A percentile compares a stretch with the other conserved stretches of the same genome.
These are phyloP conservation scores for Piaya cayana DNA, from an alignment of 2,113 vertebrate genomes.

Conservation along the genomic window DNA sequence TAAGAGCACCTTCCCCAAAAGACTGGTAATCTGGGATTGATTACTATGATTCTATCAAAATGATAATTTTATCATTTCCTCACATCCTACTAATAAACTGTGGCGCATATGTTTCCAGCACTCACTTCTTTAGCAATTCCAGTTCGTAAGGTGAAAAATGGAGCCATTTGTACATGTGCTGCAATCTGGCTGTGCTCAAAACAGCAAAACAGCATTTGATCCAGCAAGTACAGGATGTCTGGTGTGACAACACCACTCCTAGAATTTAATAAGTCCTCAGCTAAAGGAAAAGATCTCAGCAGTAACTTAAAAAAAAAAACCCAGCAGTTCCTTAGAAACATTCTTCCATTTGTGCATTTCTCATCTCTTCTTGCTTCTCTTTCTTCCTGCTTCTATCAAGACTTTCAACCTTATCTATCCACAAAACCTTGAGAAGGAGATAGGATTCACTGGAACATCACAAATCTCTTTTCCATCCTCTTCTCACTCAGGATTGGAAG, in stretches of 20 bases:
- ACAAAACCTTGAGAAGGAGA: neutral
- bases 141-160: neutral
- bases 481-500: neutral
- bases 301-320: neutral
- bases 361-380: neutral
- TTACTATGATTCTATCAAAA: neutral
- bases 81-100: neutral
- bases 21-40: neutral
- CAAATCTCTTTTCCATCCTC: neutral
- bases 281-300: neutral
- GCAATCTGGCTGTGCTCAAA: slow-evolving; percentile 26
- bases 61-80: neutral
- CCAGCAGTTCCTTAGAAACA: neutral
- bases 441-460: neutral
- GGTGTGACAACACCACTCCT: neutral
- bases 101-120: neutral
- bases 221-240: slow-evolving; percentile 46
- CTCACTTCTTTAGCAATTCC: neutral
- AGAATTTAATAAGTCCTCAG: neutral
- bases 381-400: neutral
- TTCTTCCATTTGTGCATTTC: neutral
- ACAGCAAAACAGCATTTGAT: neutral
- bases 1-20: neutral
- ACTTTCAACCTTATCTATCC: neutral
- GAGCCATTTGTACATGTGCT: neutral